Evolutionary conservation across 2,888 invertebrate genomes (phyloP).

Genomic region (Pyrrhopygopsis socrates): DNA sequence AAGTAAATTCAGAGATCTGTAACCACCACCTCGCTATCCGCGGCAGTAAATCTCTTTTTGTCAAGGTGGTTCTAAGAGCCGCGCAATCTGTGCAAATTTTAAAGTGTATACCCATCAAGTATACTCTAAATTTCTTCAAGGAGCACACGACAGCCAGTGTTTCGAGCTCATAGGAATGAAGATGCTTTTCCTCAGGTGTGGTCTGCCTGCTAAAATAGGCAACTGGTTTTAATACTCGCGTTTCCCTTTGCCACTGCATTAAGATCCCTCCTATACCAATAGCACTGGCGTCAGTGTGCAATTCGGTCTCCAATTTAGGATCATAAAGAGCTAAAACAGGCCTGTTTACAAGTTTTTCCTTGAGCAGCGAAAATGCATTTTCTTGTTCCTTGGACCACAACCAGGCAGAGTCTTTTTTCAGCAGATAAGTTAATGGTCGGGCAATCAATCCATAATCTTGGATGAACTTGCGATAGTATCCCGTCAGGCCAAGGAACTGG

Average conservation of each 20-base stretch:
- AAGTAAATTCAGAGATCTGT: constrained; percentile 15
- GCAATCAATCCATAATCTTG: constrained; percentile 62
- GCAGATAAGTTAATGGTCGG: constrained; percentile 50
- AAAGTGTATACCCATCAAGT: constrained; percentile 21
- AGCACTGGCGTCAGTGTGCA: constrained; percentile 87
- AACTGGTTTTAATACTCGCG: background rate
- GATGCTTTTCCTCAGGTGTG: constrained; percentile 44
- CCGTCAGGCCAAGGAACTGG: constrained; percentile 69
- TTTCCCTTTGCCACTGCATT: background rate
- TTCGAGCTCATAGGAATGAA: constrained; percentile 30
- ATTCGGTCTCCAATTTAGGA: constrained; percentile 81
- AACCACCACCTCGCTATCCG: constrained; percentile 32
- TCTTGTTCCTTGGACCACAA: constrained; percentile 55
- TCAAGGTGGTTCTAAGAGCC: constrained; percentile 30
- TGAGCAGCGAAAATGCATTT: constrained; percentile 22
- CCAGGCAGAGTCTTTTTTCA: constrained; percentile 54
- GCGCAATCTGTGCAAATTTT: constrained; percentile 21
- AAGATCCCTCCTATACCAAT: background rate
- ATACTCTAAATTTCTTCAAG: constrained; percentile 14
- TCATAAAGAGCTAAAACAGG: constrained; percentile 59
- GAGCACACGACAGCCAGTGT: constrained; percentile 24
- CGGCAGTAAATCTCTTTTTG: constrained; percentile 20
- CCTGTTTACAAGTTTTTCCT: constrained; percentile 24
- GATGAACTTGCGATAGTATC: constrained; percentile 67
- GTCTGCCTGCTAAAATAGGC: constrained; percentile 60